Evolutionary conservation across 2,113 vertebrate genomes (phyloP).

Genomic region (Leuciscus idus): DNA sequence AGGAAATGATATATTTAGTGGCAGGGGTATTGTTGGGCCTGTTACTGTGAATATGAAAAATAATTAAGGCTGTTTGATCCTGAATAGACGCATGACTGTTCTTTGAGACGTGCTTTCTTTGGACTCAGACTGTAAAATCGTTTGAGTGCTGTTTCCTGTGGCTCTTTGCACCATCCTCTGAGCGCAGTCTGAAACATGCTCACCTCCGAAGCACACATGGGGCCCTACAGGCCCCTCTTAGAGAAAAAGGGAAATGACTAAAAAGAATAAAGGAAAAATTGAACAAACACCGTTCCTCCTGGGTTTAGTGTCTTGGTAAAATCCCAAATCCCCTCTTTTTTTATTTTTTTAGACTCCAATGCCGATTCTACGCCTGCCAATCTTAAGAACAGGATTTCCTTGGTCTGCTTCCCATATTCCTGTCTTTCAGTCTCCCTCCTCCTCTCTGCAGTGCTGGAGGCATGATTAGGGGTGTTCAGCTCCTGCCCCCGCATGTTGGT

Average conservation of each 20-base stretch:
- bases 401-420: conserved; percentile 77
- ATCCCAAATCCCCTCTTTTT: conserved; percentile 66
- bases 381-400: conserved; percentile 83
- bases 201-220: conserved; percentile 42
- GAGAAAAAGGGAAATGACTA: conserved; percentile 43
- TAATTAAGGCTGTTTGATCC: conserved; percentile 76
- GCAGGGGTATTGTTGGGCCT: conserved; percentile 69
- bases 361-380: conserved; percentile 82
- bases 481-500: conserved; percentile 51
- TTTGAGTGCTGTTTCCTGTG: conserved; percentile 69
- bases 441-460: conserved; percentile 56
- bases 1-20: conserved; percentile 74
- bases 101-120: conserved; percentile 63
- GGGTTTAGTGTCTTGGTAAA: conserved; percentile 48
- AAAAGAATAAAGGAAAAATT: conserved; percentile 40
- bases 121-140: conserved; percentile 72
- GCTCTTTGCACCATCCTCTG: conserved; percentile 35
- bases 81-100: conserved; percentile 72
- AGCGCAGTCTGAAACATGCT: conserved; percentile 67
- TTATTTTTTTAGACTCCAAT: conserved; percentile 75
- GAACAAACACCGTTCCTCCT: conserved; percentile 47
- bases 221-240: conserved; percentile 43
- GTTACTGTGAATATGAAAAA: conserved; percentile 79
- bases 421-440: conserved; percentile 36
- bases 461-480: conserved; percentile 58